These are phyloP conservation scores for Fragum whitleyi DNA, from an alignment of 2,888 invertebrate species.

Conservation along the genomic window DNA sequence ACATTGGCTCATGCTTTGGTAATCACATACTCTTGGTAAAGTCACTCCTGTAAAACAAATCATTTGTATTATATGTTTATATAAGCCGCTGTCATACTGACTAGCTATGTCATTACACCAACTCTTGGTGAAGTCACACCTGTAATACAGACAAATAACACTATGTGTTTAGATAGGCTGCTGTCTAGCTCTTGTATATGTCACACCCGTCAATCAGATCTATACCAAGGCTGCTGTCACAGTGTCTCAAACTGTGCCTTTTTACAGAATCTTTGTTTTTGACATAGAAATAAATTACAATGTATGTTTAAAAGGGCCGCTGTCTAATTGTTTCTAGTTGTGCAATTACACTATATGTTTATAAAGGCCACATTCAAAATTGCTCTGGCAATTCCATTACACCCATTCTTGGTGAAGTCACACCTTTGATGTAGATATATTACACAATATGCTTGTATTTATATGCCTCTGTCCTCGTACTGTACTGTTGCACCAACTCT, in stretches of 20 bases:
- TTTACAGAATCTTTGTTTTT: too few relatives aligned
- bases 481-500: slow-evolving; percentile 9
- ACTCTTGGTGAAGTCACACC: slow-evolving; percentile 5
- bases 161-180: too few relatives aligned
- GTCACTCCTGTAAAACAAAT: not conserved
- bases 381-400: slow-evolving; percentile 15
- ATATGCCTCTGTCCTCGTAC: not conserved
- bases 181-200: too few relatives aligned
- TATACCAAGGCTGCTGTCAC: not conserved
- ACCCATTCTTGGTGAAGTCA: slow-evolving; percentile 5
- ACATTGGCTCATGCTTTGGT: slow-evolving; percentile 7
- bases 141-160: not conserved
- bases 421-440: not conserved
- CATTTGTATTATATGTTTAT: not conserved
- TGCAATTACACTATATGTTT: not conserved
- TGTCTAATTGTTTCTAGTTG: too few relatives aligned
- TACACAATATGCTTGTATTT: not conserved
- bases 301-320: too few relatives aligned
- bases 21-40: slow-evolving; percentile 6
- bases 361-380: not conserved
- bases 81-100: not conserved
- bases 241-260: slow-evolving; percentile 6
- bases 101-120: slow-evolving; percentile 8
- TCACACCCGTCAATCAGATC: too few relatives aligned
- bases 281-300: too few relatives aligned